phyloP scores from a whole-genome alignment of 2,797 vertebrate species.

The Notoglanidium macrostoma region DNA sequence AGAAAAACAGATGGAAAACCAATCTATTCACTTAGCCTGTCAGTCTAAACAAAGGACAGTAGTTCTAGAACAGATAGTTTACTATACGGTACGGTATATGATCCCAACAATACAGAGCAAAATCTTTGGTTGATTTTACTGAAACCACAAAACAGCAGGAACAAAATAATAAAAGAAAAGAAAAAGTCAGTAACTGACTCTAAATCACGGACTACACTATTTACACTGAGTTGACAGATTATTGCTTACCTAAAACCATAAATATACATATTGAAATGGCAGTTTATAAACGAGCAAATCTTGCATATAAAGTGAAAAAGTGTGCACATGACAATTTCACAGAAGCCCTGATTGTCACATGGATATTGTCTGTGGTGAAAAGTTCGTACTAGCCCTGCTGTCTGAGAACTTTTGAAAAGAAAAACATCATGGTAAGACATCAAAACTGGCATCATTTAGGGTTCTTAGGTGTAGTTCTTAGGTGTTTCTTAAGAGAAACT shows the following conservation, averaged over 20 bases:
- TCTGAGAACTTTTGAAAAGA: background rate
- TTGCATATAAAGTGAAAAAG: background rate
- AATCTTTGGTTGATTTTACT: background rate
- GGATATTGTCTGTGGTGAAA: background rate
- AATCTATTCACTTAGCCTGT: constrained; percentile 38
- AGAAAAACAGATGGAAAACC: constrained; percentile 51
- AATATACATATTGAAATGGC: background rate
- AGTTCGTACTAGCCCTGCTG: background rate
- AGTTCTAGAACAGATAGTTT: background rate
- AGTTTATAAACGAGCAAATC: background rate
- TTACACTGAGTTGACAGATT: background rate
- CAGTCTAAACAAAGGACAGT: constrained; percentile 12
- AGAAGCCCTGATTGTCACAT: background rate
- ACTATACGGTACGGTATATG: background rate
- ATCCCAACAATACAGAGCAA: background rate
- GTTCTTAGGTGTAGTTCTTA: no score
- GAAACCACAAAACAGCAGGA: background rate
- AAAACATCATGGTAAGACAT: background rate
- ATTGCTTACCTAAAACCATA: background rate
- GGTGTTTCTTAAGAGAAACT: no score
- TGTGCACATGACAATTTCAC: background rate
- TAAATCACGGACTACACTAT: constrained; percentile 18
- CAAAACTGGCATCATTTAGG: background rate
- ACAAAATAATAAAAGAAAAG: background rate
- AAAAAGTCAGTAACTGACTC: background rate